Percentiles rank a stretch among this genome's conserved stretches.
These are phyloP conservation scores for Vidua macroura DNA, from an alignment of 2,113 vertebrate genomes.

Conservation along the genomic window DNA sequence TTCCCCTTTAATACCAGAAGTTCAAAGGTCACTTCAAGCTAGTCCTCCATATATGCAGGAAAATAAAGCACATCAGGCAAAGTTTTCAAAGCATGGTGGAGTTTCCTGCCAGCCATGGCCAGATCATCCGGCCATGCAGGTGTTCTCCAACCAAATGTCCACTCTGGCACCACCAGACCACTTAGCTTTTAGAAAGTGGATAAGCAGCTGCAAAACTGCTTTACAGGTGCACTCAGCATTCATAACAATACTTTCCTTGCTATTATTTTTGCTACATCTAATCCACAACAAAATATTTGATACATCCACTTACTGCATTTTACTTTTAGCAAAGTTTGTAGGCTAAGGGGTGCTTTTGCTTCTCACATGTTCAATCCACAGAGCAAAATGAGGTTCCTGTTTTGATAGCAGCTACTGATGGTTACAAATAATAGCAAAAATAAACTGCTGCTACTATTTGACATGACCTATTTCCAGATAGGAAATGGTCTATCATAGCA, in stretches of 20 bases:
- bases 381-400: constrained; percentile 26
- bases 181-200: neutral
- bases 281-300: neutral
- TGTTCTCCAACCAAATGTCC: neutral
- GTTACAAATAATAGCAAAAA: constrained; percentile 59
- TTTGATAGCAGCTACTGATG: constrained; percentile 24
- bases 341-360: neutral
- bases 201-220: neutral
- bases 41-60: neutral
- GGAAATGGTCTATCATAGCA: constrained; percentile 52
- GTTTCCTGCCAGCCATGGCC: neutral
- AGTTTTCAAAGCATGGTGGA: neutral
- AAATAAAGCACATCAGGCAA: neutral
- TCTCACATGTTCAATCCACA: neutral
- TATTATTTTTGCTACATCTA: neutral
- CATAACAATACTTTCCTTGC: neutral
- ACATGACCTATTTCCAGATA: constrained; percentile 63
- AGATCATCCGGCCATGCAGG: fast-evolving
- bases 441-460: constrained; percentile 47
- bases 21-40: neutral
- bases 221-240: neutral
- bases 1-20: neutral
- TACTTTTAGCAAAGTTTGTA: neutral
- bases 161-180: neutral
- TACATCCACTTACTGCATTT: neutral